Base-by-base conservation (phyloP, 2,113 vertebrate species). In the Lipotes vexillifer region DNA sequence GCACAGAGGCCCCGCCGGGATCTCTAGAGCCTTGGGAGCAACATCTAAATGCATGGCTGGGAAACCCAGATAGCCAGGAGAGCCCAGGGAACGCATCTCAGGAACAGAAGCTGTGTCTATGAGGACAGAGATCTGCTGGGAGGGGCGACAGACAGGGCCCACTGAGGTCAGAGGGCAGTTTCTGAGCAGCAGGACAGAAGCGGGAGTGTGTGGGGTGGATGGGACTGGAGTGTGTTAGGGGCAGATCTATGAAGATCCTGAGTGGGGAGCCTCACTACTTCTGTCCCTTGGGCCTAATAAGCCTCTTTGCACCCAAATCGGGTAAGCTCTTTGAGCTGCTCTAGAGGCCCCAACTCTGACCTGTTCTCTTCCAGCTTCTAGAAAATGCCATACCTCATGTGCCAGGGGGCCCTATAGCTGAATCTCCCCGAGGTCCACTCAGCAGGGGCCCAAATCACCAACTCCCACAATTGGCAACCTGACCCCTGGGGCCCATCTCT, bases 41-140 rank as follows among this genome's bases (percentile, higher is more conserved):
- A 44, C 63, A 86, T 15, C 18, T n/a, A 68, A 44, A 55, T 8
- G 21, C 8, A 20, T 31, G 91, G 91, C 88, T 88, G 74, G 36
- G 55, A 97, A 91, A 96, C 41, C 90, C 88, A 96, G 81, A 96
- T 7, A 87, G 72, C 33, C 52, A 33, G 44, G 21, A 71, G 14
- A 71, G 41, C 8, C 63, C 13, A 3, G 31, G 63, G 25, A 74
- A 63, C 9, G 23, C 44, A 21, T 6, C 55, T 63, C 6, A 29
- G 68, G 63, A 14, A 59, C 25, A 36, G 88, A 77, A 36, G n/a
- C 6, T 12, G 55, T 61, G 65, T n/a, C 61, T 71, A 11, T 38
- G 33, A 88, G 82, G 68, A 31, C 23, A 96, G 38, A 84, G n/a
- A 5, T 61, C 55, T 77, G 17, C 2, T 8, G 46, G 86, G 59